Evolutionary conservation across 2,797 vertebrate species (phyloP).

Genomic region (Pygocentrus nattereri): DNA sequence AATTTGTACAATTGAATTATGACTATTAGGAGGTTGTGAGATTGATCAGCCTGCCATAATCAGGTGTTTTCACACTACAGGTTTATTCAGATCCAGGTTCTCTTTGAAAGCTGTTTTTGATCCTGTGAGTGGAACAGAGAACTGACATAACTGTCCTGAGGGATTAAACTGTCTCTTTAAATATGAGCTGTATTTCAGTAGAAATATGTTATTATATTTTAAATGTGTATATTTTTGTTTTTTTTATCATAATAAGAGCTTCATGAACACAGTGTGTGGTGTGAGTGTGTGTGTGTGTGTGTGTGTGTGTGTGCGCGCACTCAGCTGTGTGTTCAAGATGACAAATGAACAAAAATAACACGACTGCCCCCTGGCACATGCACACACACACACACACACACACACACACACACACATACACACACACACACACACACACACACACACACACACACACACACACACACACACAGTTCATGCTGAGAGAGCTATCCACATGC

Average conservation of each 20-base stretch:
- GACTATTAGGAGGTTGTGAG: too few species aligned
- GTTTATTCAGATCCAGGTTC: too few species aligned
- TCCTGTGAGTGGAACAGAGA: too few species aligned
- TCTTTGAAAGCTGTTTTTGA: too few species aligned
- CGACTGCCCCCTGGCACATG: slow-evolving; percentile 65
- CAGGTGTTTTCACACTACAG: too few species aligned
- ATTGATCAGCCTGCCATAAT: too few species aligned
- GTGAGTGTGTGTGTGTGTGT: slow-evolving; percentile 68
- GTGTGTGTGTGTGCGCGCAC: slow-evolving; percentile 65
- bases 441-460: slow-evolving; percentile 4
- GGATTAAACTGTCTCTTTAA: too few species aligned
- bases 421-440: slow-evolving; percentile 9
- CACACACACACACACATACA: background rate
- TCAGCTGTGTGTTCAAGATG: slow-evolving; percentile 57
- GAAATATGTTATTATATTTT: background rate
- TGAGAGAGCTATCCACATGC: background rate
- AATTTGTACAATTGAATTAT: too few species aligned
- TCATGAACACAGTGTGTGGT: slow-evolving; percentile 61
- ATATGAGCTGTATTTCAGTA: too few species aligned
- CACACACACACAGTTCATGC: background rate
- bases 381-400: background rate
- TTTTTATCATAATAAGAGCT: slow-evolving; percentile 38
- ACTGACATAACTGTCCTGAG: too few species aligned
- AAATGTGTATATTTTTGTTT: slow-evolving; percentile 25
- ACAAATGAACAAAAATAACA: slow-evolving; percentile 72